Base-by-base conservation (phyloP, 2,888 invertebrate genomes). In the Chymomyza fuscimana region DNA sequence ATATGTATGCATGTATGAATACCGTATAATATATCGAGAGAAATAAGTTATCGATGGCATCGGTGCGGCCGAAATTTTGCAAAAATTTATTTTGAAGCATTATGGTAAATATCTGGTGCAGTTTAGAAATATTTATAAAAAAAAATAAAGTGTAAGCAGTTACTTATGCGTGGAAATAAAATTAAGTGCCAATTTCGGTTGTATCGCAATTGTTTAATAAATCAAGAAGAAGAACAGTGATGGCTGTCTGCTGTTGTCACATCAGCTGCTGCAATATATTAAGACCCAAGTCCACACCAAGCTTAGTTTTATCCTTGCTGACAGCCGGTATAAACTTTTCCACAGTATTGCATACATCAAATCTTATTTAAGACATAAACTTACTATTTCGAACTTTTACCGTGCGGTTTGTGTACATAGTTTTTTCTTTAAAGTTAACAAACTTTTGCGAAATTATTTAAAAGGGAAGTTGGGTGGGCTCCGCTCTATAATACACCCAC, bases 31-130 rank as follows among this genome's bases (percentile, higher is more conserved):
- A 46, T 46, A 46, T 46, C 40, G 40, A 4, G 12, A 12, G 12
- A 10, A 67, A 67, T 56, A 63, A 69, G 52, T 60, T 74, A 78
- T 77, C 77, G 77, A 77, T 77, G 67, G 29, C 67, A 63, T 65
- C 69, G 67, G 73, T 69, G 77, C 76, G 50, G 71, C 72, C 69
- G 70, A 46, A 46, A 67, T 76, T 73, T 70, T 65, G 60, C 25
- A 61, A 60, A 68, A 71, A 63, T 71, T 12, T 71, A 64, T 73
- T 69, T 76, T 64, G 71, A 67, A 72, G 63, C 54, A 65, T 67
- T 64, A 54, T 73, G 79, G 76, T 78, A 76, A 79, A 71, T 79
- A 71, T 73, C n/a, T 50, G 54, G 61, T 50, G 58, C 32, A 7
- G 16, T 40, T 54, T 10, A 46, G 12, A 12, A 12, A 46, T 4